Evolutionary conservation across 92 coral and sea anemone genomes (phyloP), one percentile per base, ranked within the genome.

Genomic region (Montipora capitata): DNA sequence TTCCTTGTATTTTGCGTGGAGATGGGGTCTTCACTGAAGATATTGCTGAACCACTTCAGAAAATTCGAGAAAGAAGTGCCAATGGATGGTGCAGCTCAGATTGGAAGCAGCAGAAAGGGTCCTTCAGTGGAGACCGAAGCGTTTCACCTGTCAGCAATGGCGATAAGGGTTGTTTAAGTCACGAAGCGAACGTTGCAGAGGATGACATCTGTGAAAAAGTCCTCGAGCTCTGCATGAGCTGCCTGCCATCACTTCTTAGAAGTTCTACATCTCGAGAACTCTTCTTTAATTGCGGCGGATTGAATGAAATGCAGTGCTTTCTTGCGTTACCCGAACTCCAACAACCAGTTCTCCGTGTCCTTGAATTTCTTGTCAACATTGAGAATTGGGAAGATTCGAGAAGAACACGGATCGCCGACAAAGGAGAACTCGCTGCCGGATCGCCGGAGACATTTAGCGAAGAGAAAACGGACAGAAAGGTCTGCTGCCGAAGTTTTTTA

Each of bases 1-100:
- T 98, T 18, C 99, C 99, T 27, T 90, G 91, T 61, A 93, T 98
- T 11, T 74, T 98, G 48, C 96, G 96, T 69, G 94, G 81, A 70
- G 93, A 90, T 51, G 72, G 85, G 2, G 83, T 83, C 58, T 75
- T 75, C 49, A 83, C 72, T 3, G 80, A 74, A 66, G 88, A 63
- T 51, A 78, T 67, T 9, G 84, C 68, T 65, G 86, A 74, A 16
- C 78, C 88, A 56, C 87, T 74, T 10, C 11, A 69, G 76, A 59
- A 65, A 48, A 72, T 65, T 67, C 45, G 52, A 59, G 71, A 69
- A 61, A 80, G 74, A 40, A 52, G 40, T 80, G 44, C 49, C 65
- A 56, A 71, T 40, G 52, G 91, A n/a, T 44, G 79, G 2, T 16
- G 8, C 52, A 40, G 10, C 15, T 59, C 79, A 9, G 91, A 58